A percentile compares a stretch with the other conserved stretches of the same genome.
phyloP scores from a whole-genome alignment of 2,888 invertebrate genomes.

The Galerucella pusilla region DNA sequence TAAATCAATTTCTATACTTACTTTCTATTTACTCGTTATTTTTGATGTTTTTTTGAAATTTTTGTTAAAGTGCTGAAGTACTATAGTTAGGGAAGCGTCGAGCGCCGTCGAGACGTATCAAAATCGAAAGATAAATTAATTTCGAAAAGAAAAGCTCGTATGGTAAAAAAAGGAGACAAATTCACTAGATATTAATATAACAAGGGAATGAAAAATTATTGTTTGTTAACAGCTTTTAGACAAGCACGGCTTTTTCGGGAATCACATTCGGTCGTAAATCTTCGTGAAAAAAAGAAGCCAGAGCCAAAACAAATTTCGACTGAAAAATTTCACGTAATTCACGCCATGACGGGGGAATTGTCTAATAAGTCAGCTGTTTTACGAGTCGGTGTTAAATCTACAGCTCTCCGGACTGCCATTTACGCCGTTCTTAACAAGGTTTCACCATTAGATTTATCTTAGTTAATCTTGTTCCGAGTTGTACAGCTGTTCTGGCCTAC shows the following conservation, averaged over 20 bases:
- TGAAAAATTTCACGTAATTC: conserved; percentile 42
- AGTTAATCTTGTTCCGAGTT: conserved; percentile 64
- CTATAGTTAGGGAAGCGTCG: no score
- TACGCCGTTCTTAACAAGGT: conserved; percentile 64
- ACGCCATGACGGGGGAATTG: conserved; percentile 53
- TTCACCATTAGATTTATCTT: conserved; percentile 66
- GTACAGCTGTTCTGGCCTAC: conserved; percentile 63
- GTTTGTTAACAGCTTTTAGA: conserved; percentile 29
- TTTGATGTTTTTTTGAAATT: no score
- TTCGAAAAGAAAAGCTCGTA: no score
- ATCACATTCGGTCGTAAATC: conserved; percentile 32
- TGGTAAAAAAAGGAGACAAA: conserved; percentile 7
- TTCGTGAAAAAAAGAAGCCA: conserved; percentile 24
- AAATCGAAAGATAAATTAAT: no score
- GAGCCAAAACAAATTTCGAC: conserved; percentile 41
- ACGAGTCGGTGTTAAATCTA: conserved; percentile 57
- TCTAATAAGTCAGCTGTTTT: conserved; percentile 57
- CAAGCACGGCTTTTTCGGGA: conserved; percentile 26
- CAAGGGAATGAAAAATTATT: conserved; percentile 14
- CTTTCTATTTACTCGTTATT: no score
- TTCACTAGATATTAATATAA: conserved; percentile 11
- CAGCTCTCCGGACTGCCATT: conserved; percentile 60
- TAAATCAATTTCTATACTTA: no score
- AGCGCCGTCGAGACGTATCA: no score
- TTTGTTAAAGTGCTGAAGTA: no score